These are phyloP conservation scores for Drosophila melanogaster DNA, from an alignment of 1,140 invertebrate genomes.

Conservation along the genomic window Release_6_plus_ISO1_MT NT_037436.4:2387501-2388000, in stretches of 20 bases:
- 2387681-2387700: slow-evolving; percentile 9
- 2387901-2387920: slow-evolving; percentile 50
- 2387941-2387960: slow-evolving; percentile 37
- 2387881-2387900: slow-evolving; percentile 25
- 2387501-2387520: background rate
- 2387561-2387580: background rate
- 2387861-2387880: slow-evolving; percentile 6
- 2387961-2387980: slow-evolving; percentile 25
- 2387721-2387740: slow-evolving; percentile 56
- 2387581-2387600: background rate
- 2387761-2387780: slow-evolving; percentile 52
- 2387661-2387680: slow-evolving; percentile 67
- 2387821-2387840: slow-evolving; percentile 1
- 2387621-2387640: background rate
- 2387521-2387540: background rate
- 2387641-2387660: slow-evolving; percentile 41
- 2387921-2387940: slow-evolving; percentile 39
- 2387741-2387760: slow-evolving; percentile 32
- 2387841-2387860: slow-evolving; percentile 7
- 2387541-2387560: no score
- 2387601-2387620: no score
- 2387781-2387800: slow-evolving; percentile 36
- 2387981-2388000: slow-evolving; percentile 63
- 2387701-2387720: slow-evolving; percentile 63
- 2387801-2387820: slow-evolving; percentile 38